Evolutionary conservation across 2,113 vertebrate species (phyloP).

Genomic region (Athene cunicularia): DNA sequence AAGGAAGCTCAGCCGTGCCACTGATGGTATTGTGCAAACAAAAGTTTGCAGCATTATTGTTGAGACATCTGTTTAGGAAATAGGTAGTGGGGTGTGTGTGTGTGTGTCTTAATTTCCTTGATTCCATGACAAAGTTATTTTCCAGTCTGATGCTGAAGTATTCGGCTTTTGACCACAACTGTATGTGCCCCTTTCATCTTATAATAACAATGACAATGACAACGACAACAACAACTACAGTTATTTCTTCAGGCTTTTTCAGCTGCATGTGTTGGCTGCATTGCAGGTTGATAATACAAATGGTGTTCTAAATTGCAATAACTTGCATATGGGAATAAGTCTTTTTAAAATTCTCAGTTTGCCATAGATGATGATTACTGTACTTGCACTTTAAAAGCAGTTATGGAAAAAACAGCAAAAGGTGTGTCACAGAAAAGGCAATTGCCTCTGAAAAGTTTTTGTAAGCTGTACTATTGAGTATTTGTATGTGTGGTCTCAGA

Average conservation of each 20-base stretch:
- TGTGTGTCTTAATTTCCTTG: not conserved
- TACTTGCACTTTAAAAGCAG: not conserved
- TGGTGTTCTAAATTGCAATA: not conserved
- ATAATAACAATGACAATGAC: not conserved
- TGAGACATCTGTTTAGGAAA: not conserved
- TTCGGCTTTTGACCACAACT: not conserved
- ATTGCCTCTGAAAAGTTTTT: slow-evolving; percentile 18
- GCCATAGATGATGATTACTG: not conserved
- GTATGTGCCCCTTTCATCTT: not conserved
- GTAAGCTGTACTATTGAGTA: not conserved
- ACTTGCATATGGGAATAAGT: not conserved
- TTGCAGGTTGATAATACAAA: not conserved
- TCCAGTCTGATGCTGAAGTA: not conserved
- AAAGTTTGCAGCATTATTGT: not conserved
- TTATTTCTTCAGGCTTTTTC: not conserved
- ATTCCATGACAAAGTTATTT: not conserved
- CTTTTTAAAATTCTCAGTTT: not conserved
- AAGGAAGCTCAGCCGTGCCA: not conserved
- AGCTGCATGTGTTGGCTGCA: not conserved
- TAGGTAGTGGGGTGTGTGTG: no score
- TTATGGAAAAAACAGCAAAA: slow-evolving; percentile 5
- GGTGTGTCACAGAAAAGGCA: not conserved
- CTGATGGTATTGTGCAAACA: not conserved
- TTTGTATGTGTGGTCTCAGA: not conserved
- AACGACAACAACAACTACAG: no score